Evolutionary conservation across 2,797 vertebrate species (phyloP).

Genomic region (Gila robusta): DNA sequence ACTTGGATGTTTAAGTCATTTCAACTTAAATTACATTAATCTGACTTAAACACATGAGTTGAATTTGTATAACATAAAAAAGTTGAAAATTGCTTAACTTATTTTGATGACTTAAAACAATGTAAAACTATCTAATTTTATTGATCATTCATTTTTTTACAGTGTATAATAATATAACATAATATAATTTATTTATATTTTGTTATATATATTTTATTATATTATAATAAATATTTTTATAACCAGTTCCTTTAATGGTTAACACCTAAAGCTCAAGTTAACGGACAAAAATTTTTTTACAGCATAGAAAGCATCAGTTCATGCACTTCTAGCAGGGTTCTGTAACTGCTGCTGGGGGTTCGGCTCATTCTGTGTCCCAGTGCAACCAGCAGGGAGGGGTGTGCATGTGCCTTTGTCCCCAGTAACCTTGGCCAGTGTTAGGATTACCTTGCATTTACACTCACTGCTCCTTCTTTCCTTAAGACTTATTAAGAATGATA

Average conservation of each 20-base stretch:
- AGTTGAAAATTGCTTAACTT: too few relatives aligned
- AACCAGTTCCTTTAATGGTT: background rate
- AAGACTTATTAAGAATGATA: constrained; percentile 99
- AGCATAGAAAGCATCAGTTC: constrained; percentile 22
- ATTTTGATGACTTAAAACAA: too few relatives aligned
- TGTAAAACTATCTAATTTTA: too few relatives aligned
- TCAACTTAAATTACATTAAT: too few relatives aligned
- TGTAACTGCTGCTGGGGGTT: constrained; percentile 9
- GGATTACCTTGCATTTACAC: constrained; percentile 99
- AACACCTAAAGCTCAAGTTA: background rate
- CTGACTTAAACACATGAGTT: too few relatives aligned
- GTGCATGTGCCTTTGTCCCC: constrained; percentile 90
- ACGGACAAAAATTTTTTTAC: background rate
- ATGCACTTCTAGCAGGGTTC: constrained; percentile 10
- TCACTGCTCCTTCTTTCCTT: constrained; percentile 98
- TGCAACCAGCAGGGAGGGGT: constrained; percentile 77
- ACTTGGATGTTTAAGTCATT: too few relatives aligned
- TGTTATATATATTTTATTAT: too few relatives aligned
- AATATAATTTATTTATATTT: background rate
- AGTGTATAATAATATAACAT: background rate
- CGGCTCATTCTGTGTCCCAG: constrained; percentile 68
- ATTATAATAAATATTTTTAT: background rate
- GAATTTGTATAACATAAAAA: too few relatives aligned
- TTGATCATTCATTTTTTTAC: too few relatives aligned
- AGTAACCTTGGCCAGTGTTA: constrained; percentile 98